Base-by-base conservation (phyloP, 2,888 invertebrate genomes). In the Galerucella nymphaeae region DNA sequence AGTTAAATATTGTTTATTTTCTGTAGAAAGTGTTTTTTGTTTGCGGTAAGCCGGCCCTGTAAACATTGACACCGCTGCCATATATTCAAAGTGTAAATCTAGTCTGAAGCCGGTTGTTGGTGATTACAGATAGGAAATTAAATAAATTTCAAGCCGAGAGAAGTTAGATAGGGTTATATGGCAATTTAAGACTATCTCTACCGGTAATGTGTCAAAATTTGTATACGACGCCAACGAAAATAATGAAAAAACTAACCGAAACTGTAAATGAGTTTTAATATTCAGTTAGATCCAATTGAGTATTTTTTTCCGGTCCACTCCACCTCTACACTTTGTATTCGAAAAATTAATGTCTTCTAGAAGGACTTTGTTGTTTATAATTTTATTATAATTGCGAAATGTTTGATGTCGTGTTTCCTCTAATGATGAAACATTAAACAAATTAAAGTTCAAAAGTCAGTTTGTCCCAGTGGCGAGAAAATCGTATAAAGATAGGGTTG, bases 401-500 rank as follows among this genome's bases (percentile, higher is more conserved):
- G 16, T 63, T 62, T 42, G 18, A 6, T 3, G 2, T 10, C 14
- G 16, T 55, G 18, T 41, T 20, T 57, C 57, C 66, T n/a, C n/a
- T 66, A 20, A 48, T 20, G 68, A 38, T n/a, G 62, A 62, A 50
- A 73, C 70, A 70, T 53, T 50, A 67, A 71, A 71, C 64, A 71
- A 70, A 74, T 65, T 58, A 53, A 66, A 74, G 55, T 77, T 71
- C 75, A 71, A 67, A 73, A 79, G 79, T 80, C 76, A 76, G 78
- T 80, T 80, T 77, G 79, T 80, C 77, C 76, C 75, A 72, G 75
- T 71, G 78, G 77, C 82, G 78, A 66, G 66, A 62, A 83, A 84
- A 85, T 84, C 83, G 83, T 83, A 84, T 85, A 83, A 84, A 82
- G 81, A 82, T 78, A 76, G 77, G 79, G 78, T 78, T 77, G 77